Percentiles rank a stretch among this genome's conserved stretches.
Evolutionary conservation across 2,113 vertebrate species (phyloP).

Genomic region (Chlamydotis undulata): DNA sequence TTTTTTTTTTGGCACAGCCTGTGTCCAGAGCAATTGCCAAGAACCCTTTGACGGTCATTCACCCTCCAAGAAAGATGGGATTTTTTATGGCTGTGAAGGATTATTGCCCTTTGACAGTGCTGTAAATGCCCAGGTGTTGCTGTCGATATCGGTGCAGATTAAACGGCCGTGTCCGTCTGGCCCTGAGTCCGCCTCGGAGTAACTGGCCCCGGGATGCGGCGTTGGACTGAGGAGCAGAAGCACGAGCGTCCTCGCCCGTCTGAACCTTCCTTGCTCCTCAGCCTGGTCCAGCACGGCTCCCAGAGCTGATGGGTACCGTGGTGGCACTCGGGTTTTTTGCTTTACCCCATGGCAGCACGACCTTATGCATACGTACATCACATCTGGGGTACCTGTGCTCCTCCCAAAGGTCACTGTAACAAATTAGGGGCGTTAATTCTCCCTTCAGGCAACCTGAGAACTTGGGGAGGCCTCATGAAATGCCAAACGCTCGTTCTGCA

Average conservation of each 20-base stretch:
- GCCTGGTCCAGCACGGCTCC: neutral
- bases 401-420: neutral
- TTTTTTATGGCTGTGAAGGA: neutral
- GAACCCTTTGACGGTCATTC: neutral
- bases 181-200: neutral
- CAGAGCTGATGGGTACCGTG: rapidly evolving
- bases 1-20: neutral
- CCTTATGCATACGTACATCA: neutral
- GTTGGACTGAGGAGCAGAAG: rapidly evolving
- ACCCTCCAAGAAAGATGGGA: neutral
- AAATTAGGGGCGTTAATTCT: neutral
- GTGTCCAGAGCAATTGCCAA: neutral
- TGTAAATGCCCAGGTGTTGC: neutral
- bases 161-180: neutral
- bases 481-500: neutral
- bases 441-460: neutral
- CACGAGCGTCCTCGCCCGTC: neutral
- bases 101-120: neutral
- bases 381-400: neutral
- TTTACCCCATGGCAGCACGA: neutral
- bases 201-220: rapidly evolving
- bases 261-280: neutral
- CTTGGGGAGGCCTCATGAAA: neutral
- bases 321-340: neutral
- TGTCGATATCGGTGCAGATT: neutral